Base-by-base conservation (phyloP, 2,888 invertebrate genomes). In the Carabus problematicus region DNA sequence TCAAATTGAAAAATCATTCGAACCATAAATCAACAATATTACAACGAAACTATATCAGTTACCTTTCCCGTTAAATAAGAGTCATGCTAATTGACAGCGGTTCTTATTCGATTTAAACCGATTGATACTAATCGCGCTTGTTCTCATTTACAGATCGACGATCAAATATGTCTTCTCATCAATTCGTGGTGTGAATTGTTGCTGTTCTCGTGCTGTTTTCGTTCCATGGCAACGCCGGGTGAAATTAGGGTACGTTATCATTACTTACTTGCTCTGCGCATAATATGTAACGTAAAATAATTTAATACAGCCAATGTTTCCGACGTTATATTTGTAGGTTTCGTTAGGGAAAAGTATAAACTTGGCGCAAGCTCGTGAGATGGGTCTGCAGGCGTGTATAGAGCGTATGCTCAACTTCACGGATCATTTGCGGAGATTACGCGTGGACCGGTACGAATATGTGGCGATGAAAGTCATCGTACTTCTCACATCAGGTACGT, bases 161-260 rank as follows among this genome's bases (percentile, higher is more conserved):
- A 98, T 85, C 98, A 98, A 85, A 98, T 97, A 77, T 93, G 96
- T 78, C 85, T 98, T 78, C 88, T 98, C 74, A 97, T 98, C 78
- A 98, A 98, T 83, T 96, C 97, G 72, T 98, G 98, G 98, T 97
- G 97, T 83, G 95, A 96, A 83, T 84, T 96, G 76, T 83, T 96
- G 74, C 87, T 96, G 72, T 91, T 96, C 79, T 95, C 95, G 60
- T 96, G 95, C 83, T 96, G 96, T 81, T 97, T 95, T 85, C 92
- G 96, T 72, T 97, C 97, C 45, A 92, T 97, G 81, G 87, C 91
- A 72, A 92, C 93, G 61, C 95, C 95, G 7, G 94, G 95, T 8
- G 94, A 95, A 81, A 95, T 96, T 75, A 86, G 92, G 71, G 91
- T 92, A 74, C 63, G 66, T 63, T 18, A 12, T 47, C 39, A 42